A percentile compares a stretch with the other conserved stretches of the same genome.
Conservation (phyloP, 2,888 invertebrate species). For the Hirtodrosophila histrioides region DNA sequence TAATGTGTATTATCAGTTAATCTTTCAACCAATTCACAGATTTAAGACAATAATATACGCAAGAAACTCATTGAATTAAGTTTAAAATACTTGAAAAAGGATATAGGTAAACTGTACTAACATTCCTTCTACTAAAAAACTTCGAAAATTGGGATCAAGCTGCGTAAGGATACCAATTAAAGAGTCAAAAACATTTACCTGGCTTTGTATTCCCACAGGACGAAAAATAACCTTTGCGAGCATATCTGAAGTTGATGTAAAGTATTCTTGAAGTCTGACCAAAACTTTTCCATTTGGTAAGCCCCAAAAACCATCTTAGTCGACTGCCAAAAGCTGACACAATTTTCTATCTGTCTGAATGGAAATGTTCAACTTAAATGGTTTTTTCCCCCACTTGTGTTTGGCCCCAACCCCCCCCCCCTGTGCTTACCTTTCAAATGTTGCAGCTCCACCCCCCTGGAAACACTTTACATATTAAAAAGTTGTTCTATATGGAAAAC, state of each 20-base stretch:
- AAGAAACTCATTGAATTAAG: too few species aligned
- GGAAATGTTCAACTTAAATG: constrained; percentile 43
- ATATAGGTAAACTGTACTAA: too few species aligned
- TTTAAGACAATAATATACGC: too few species aligned
- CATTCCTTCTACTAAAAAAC: too few species aligned
- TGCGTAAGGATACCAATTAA: too few species aligned
- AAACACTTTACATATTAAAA: constrained; percentile 75
- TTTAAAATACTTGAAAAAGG: too few species aligned
- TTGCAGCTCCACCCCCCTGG: constrained; percentile 3
- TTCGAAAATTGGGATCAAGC: too few species aligned
- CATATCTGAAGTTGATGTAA: constrained; percentile 5
- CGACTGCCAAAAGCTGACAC: constrained; percentile 46
- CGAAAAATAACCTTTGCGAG: constrained; percentile 2
- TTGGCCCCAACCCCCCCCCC: too few species aligned
- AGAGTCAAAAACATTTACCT: too few species aligned
- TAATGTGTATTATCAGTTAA: too few species aligned
- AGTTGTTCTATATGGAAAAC: constrained; percentile 44
- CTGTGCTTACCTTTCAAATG: constrained; percentile 30
- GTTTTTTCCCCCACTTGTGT: constrained; percentile 7
- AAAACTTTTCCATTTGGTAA: constrained; percentile 5
- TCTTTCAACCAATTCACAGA: too few species aligned
- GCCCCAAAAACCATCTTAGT: constrained; percentile 20
- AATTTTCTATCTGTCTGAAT: constrained; percentile 38
- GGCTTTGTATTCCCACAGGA: neutral
- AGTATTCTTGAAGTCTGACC: constrained; percentile 4